Conservation (phyloP, 2,888 invertebrate genomes). For the Drosophila prostipennis region DNA sequence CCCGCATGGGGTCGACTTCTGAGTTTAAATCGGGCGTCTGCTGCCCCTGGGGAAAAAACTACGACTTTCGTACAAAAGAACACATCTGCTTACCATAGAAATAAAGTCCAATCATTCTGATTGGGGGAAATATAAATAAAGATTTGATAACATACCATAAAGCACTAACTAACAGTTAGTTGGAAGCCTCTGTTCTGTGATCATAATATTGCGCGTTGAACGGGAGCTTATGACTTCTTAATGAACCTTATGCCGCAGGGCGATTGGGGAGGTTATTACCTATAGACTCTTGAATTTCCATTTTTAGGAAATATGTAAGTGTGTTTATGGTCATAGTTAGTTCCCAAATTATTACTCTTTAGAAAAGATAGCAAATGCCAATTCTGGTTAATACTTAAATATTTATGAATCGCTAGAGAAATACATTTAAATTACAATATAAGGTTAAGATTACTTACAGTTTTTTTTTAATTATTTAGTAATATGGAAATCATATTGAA, state of each 20-base stretch:
- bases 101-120: constrained; percentile 23
- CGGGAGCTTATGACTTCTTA: constrained; percentile 34
- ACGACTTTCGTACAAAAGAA: constrained; percentile 2
- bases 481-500: too few species aligned
- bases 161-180: constrained; percentile 29
- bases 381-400: too few species aligned
- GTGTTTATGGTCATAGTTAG: not conserved
- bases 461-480: too few species aligned
- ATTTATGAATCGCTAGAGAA: too few species aligned
- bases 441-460: too few species aligned
- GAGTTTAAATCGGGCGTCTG: constrained; percentile 30
- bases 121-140: constrained; percentile 26
- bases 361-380: too few species aligned
- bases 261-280: not conserved
- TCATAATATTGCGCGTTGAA: constrained; percentile 26
- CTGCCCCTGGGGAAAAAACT: constrained; percentile 2
- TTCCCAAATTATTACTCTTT: too few species aligned
- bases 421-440: too few species aligned
- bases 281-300: too few species aligned
- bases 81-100: constrained; percentile 36
- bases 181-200: constrained; percentile 14
- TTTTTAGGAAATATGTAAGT: not conserved
- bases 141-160: constrained; percentile 26
- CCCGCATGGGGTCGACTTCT: constrained; percentile 60
- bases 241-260: constrained; percentile 24